Base-by-base conservation (phyloP, 2,888 invertebrate genomes). In the Brachyopa scutellaris region DNA sequence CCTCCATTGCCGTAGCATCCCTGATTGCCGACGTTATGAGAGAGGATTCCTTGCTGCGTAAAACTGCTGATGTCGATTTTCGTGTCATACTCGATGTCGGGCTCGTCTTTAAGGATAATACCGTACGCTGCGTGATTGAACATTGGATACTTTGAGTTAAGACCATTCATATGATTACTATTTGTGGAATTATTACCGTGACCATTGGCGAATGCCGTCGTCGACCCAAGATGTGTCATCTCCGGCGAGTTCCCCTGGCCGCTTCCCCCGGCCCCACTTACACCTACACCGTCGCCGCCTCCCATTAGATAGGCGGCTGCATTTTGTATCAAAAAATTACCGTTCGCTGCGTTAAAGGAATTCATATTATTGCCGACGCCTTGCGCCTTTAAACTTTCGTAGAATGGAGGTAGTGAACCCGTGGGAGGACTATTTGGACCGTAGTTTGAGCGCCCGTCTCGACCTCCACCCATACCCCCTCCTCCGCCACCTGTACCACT, bases 391-490 rank as follows among this genome's bases (percentile, higher is more conserved):
- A 97, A 92, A 7, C 95, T 95, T 90, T 96, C 96, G 89, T 96
- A 96, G 87, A 97, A 97, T 0, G 96, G 96, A n/a, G 97, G 97
- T 78, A 97, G 91, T 59, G 96, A 95, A 9, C 96, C 96, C 0
- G 96, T 96, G 1, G 96, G 96, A 59, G 96, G 96, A 86, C 96
- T 96, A 85, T 95, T 96, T 5, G 96, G 96, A 1, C 96, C 96
- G 88, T 96, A 96, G 89, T 96, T 96, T 77, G 95, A 95, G 53
- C 96, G 93, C 0, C 96, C 96, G 88, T 96, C 96, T 40, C 96
- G 93, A 1, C 96, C 96, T 76, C 93, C 93, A 80, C 94, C 94
- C 87, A 96, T 95, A 38, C 95, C 96, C 26, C 95, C 95, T 0
- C 94, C 94, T 4, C 94, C 93, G 15, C 93, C 93, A 15, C 94